Percentiles rank a stretch among this genome's conserved stretches.
phyloP scores from a whole-genome alignment of 1,140 invertebrate genomes.

The Ericerus pela region DNA sequence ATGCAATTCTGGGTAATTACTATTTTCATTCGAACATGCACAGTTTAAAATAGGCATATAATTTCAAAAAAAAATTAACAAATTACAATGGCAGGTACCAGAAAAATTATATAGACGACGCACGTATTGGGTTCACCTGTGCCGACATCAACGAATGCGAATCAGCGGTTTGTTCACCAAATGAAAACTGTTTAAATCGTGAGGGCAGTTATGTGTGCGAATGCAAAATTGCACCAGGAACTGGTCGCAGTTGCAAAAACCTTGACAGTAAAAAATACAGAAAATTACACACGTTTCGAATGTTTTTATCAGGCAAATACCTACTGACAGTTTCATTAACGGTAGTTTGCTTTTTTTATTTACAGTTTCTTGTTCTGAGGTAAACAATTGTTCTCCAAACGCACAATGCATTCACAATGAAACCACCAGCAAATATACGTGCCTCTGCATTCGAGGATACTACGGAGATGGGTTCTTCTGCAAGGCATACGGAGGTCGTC shows the following conservation, averaged over 20 bases:
- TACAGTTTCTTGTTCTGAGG: conserved; percentile 51
- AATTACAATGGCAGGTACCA: too few relatives aligned
- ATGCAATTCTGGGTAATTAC: conserved; percentile 15
- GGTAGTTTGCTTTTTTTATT: conserved; percentile 6
- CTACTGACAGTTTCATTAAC: neutral
- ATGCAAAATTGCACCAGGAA: conserved; percentile 36
- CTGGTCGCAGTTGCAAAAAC: conserved; percentile 34
- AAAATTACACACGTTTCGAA: neutral
- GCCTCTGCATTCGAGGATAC: conserved; percentile 50
- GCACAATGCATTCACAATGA: conserved; percentile 61
- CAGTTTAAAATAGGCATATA: neutral
- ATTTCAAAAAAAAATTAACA: neutral
- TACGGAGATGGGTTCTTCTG: conserved; percentile 37
- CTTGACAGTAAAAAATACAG: conserved; percentile 1
- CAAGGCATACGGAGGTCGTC: conserved; percentile 18
- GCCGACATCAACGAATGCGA: conserved; percentile 68
- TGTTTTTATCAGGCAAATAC: neutral
- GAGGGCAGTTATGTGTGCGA: conserved; percentile 32
- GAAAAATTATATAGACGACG: conserved; percentile 13
- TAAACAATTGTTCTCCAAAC: conserved; percentile 58
- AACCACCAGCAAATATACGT: conserved; percentile 53
- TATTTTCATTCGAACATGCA: neutral
- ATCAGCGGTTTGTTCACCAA: conserved; percentile 29
- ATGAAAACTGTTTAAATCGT: conserved; percentile 35
- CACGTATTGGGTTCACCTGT: conserved; percentile 22